A percentile compares a stretch with the other conserved stretches of the same genome.
phyloP scores from a whole-genome alignment of 2,888 invertebrate species.

The Idaea dimidiata region DNA sequence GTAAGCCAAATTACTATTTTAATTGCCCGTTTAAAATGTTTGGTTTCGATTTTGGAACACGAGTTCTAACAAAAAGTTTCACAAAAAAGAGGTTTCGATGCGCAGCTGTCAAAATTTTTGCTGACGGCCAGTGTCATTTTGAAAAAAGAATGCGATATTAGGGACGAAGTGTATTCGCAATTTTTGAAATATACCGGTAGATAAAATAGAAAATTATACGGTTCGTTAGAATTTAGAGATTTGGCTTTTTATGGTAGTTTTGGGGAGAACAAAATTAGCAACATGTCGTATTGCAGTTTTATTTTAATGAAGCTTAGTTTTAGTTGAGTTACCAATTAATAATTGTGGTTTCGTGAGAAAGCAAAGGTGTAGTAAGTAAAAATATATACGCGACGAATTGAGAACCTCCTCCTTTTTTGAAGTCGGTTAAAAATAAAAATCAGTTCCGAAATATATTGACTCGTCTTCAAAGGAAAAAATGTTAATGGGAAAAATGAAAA shows the following conservation, averaged over 20 bases:
- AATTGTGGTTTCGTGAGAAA: too few species aligned
- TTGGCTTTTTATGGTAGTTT: neutral
- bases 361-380: too few species aligned
- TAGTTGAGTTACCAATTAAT: neutral
- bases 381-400: too few species aligned
- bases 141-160: conserved; percentile 9
- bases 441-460: too few species aligned
- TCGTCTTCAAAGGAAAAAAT: too few species aligned
- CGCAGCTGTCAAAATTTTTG: conserved; percentile 32
- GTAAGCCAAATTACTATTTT: conserved; percentile 56
- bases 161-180: neutral
- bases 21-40: conserved; percentile 65
- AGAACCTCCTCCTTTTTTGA: too few species aligned
- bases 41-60: conserved; percentile 56
- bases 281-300: neutral
- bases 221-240: neutral
- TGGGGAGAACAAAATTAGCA: neutral
- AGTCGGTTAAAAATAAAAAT: too few species aligned
- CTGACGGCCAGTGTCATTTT: conserved; percentile 26
- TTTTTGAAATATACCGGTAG: neutral
- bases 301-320: neutral
- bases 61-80: conserved; percentile 35
- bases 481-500: too few species aligned
- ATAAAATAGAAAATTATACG: conserved; percentile 6
- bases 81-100: conserved; percentile 25